phyloP scores from a whole-genome alignment of 2,797 vertebrate species.

The Merluccius polli region DNA sequence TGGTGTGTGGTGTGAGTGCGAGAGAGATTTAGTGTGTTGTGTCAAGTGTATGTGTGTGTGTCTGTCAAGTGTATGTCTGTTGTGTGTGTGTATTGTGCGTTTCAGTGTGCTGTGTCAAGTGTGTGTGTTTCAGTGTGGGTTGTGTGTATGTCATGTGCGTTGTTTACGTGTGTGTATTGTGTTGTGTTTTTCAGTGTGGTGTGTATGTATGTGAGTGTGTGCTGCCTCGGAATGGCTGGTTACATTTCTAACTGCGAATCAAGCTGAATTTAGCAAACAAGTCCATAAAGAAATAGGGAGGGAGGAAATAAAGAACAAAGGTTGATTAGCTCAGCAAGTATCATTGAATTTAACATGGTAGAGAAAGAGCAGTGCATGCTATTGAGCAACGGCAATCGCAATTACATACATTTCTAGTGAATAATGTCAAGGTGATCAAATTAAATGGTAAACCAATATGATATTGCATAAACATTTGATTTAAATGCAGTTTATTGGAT shows the following conservation, averaged over 20 bases:
- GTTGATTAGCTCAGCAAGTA: background rate
- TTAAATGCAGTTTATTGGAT: too few relatives aligned
- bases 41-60: slow-evolving; percentile 1
- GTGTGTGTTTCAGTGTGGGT: background rate
- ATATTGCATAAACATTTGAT: background rate
- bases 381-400: too few relatives aligned
- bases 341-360: too few relatives aligned
- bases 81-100: too few relatives aligned
- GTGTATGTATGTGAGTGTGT: background rate
- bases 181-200: too few relatives aligned
- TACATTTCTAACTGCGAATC: background rate
- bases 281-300: background rate
- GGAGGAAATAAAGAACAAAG: background rate
- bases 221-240: background rate
- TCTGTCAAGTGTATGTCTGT: background rate
- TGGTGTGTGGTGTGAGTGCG: background rate
- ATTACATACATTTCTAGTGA: background rate
- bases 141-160: background rate
- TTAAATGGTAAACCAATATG: background rate
- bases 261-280: background rate
- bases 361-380: too few relatives aligned
- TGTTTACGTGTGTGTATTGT: background rate
- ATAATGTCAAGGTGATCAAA: background rate
- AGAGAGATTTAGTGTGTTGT: too few relatives aligned
- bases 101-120: background rate